Evolutionary conservation across 1,140 invertebrate genomes (phyloP).

Genomic region (Ruditapes philippinarum): DNA sequence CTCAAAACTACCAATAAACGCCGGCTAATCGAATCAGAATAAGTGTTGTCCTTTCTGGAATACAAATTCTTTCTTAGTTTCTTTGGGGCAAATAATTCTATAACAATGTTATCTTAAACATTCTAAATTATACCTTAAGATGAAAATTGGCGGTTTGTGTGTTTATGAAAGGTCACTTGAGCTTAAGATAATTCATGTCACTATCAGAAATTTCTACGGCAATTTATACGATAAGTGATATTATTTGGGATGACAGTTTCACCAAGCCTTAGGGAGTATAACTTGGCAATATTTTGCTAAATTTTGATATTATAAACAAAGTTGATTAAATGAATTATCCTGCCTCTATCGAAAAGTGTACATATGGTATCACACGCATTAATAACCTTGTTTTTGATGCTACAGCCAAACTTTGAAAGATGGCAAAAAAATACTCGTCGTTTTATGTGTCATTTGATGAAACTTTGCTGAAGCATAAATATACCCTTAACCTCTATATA

Average conservation of each 20-base stretch:
- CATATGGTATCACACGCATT: too few relatives aligned
- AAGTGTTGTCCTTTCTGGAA: constrained; percentile 47
- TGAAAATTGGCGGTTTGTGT: constrained; percentile 33
- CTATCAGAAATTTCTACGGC: constrained; percentile 21
- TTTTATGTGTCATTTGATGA: too few relatives aligned
- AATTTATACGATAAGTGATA: constrained; percentile 26
- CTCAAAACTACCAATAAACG: constrained; percentile 41
- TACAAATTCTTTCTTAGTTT: constrained; percentile 47
- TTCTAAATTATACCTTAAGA: constrained; percentile 63
- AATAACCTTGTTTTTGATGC: too few relatives aligned
- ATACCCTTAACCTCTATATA: too few relatives aligned
- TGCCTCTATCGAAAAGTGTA: too few relatives aligned
- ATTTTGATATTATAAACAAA: constrained; percentile 22
- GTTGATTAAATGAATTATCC: neutral
- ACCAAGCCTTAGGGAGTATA: neutral
- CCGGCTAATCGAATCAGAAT: constrained; percentile 34
- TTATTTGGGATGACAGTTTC: constrained; percentile 4
- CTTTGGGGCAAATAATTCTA: constrained; percentile 30
- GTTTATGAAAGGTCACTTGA: constrained; percentile 34
- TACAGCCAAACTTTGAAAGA: too few relatives aligned
- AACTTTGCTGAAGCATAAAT: too few relatives aligned
- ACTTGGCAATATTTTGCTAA: neutral
- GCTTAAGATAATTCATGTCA: constrained; percentile 61
- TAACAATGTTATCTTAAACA: constrained; percentile 62
- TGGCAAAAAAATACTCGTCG: too few relatives aligned